phyloP scores from a whole-genome alignment of 2,888 invertebrate genomes.

The Brassicogethes aeneus region DNA sequence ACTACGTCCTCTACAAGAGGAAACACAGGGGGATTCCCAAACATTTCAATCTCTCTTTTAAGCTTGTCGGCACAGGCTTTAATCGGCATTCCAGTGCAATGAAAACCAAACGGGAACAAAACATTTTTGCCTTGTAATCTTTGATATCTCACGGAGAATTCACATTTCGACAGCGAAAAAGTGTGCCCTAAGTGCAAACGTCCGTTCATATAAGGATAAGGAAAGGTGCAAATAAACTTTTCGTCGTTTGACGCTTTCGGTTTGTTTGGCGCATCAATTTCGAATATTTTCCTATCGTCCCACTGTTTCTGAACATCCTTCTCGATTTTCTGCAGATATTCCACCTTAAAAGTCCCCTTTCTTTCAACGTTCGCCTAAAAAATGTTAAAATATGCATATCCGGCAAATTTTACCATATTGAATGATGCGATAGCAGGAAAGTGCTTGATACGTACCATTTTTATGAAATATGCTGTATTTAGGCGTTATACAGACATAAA shows the following conservation, averaged over 20 bases:
- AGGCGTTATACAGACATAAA: no score
- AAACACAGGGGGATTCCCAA: slow-evolving; percentile 88
- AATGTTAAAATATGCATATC: no score
- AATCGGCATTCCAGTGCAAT: slow-evolving; percentile 99
- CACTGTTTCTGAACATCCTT: slow-evolving; percentile 76
- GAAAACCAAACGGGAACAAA: slow-evolving; percentile 96
- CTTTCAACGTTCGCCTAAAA: slow-evolving; percentile 45
- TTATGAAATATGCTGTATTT: no score
- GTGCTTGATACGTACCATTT: no score
- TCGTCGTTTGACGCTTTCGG: slow-evolving; percentile 52
- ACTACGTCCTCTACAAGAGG: slow-evolving; percentile 52
- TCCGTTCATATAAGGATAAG: slow-evolving; percentile 99
- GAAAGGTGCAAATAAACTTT: slow-evolving; percentile 92
- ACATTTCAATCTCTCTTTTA: slow-evolving; percentile 84
- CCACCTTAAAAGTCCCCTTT: slow-evolving; percentile 95
- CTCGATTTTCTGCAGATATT: slow-evolving; percentile 86
- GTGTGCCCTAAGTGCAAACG: slow-evolving; percentile 95
- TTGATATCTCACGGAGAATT: slow-evolving; percentile 90
- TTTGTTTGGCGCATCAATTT: slow-evolving; percentile 67
- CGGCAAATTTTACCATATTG: no score
- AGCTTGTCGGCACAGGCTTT: slow-evolving; percentile 98
- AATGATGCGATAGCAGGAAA: no score
- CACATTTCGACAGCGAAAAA: slow-evolving; percentile 94
- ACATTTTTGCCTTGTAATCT: slow-evolving; percentile 85
- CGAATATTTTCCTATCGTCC: slow-evolving; percentile 71